These are phyloP conservation scores for Struthidea cinerea DNA, from an alignment of 2,113 vertebrate genomes.

Conservation along the genomic window DNA sequence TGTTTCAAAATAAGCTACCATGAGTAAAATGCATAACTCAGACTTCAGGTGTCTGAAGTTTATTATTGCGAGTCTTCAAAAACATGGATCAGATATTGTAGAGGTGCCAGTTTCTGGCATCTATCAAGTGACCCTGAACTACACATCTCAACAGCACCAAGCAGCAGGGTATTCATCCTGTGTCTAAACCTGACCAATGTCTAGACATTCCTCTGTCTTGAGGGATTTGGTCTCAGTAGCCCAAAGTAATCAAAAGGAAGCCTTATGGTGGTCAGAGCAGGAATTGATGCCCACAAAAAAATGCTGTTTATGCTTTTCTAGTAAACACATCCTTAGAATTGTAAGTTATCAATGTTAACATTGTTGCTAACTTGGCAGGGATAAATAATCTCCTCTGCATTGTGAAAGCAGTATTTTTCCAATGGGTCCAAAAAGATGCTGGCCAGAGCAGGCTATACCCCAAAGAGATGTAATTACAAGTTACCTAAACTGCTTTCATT, in stretches of 20 bases:
- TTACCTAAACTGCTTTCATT: neutral
- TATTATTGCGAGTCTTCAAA: neutral
- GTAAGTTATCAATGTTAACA: neutral
- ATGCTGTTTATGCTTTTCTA: neutral
- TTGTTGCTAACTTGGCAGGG: neutral
- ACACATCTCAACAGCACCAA: accelerated
- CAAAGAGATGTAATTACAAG: neutral
- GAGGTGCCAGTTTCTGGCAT: neutral
- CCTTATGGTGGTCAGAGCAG: neutral
- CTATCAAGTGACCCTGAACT: neutral
- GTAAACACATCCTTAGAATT: neutral
- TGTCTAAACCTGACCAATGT: neutral
- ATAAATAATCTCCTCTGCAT: neutral
- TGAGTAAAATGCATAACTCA: neutral
- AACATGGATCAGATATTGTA: neutral
- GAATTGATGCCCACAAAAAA: neutral
- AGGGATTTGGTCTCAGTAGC: neutral
- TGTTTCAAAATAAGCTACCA: neutral
- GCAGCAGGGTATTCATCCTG: neutral
- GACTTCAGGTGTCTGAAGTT: neutral
- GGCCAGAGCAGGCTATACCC: neutral
- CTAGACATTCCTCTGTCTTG: neutral
- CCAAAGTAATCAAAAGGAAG: neutral
- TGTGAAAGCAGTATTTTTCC: neutral
- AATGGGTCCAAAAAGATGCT: neutral